Evolutionary conservation across 2,113 vertebrate genomes (phyloP).

Genomic region (Xiphorhynchus elegans): DNA sequence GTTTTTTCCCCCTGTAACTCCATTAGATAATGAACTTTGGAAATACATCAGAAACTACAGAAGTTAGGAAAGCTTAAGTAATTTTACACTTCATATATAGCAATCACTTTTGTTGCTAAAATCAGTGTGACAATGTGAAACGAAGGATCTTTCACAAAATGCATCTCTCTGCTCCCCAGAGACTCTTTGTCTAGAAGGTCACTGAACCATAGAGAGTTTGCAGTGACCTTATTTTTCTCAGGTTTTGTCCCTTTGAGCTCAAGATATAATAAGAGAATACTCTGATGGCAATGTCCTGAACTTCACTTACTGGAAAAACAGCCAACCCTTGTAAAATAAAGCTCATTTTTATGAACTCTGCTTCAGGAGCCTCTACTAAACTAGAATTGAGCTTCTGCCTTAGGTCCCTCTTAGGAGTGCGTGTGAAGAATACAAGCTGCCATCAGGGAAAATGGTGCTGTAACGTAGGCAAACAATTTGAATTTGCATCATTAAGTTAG

Average conservation of each 20-base stretch:
- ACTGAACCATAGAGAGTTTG: background rate
- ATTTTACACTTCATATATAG: background rate
- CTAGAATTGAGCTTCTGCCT: background rate
- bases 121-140: slow-evolving; percentile 25
- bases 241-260: slow-evolving; percentile 38
- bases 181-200: slow-evolving; percentile 22
- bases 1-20: background rate
- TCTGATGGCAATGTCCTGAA: slow-evolving; percentile 10
- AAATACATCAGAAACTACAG: background rate
- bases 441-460: background rate
- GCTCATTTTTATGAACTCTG: background rate
- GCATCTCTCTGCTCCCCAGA: background rate
- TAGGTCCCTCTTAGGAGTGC: background rate
- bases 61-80: slow-evolving; percentile 5
- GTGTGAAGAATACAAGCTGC: background rate
- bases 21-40: background rate
- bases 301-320: slow-evolving; percentile 13
- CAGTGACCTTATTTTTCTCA: slow-evolving; percentile 46
- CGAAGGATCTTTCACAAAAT: background rate
- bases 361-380: background rate
- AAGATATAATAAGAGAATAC: slow-evolving; percentile 21
- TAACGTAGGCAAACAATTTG: background rate
- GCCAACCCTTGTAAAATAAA: background rate
- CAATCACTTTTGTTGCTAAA: background rate
- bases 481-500: background rate